A percentile compares a stretch with the other conserved stretches of the same genome.
Conservation (phyloP, 2,797 vertebrate species). For the Cephalopachus bancanus region DNA sequence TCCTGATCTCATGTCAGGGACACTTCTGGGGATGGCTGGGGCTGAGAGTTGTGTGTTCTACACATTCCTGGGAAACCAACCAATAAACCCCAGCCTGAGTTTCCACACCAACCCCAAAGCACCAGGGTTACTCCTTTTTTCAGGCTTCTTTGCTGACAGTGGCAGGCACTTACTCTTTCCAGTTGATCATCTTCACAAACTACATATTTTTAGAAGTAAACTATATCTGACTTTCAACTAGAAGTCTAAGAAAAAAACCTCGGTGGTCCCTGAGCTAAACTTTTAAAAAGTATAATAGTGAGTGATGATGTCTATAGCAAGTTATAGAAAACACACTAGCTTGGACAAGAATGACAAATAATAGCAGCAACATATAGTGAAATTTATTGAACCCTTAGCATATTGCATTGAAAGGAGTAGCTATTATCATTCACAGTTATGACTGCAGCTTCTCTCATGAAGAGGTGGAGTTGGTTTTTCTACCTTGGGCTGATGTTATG, state of each 20-base stretch:
- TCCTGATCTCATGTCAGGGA: too few species aligned
- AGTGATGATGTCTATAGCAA: background rate
- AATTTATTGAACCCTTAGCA: background rate
- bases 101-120: too few species aligned
- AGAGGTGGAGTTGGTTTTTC: background rate
- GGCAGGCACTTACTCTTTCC: too few species aligned
- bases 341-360: background rate
- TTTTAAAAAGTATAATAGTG: background rate
- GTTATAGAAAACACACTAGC: background rate
- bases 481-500: background rate
- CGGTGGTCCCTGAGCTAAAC: background rate
- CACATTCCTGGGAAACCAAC: too few species aligned
- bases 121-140: too few species aligned
- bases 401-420: background rate
- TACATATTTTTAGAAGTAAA: slow-evolving; percentile 16
- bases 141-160: too few species aligned
- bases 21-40: too few species aligned
- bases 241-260: background rate
- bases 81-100: too few species aligned
- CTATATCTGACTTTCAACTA: slow-evolving; percentile 21
- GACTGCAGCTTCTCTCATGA: background rate
- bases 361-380: background rate
- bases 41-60: too few species aligned
- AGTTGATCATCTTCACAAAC: too few species aligned
- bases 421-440: background rate